phyloP scores from a whole-genome alignment of 2,888 invertebrate species.

The Molanna angustata region DNA sequence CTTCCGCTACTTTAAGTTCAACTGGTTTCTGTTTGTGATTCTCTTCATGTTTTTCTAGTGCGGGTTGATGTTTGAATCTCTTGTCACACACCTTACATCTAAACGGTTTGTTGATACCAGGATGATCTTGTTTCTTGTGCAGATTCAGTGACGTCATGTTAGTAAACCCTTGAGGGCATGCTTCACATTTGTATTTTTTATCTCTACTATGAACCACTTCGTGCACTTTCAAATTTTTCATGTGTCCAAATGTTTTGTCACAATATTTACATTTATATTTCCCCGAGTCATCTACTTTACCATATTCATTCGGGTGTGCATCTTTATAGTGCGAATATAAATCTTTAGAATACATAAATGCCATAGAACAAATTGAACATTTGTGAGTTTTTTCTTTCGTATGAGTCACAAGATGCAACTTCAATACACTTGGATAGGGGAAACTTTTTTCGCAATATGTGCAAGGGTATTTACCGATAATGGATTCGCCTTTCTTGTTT shows the following conservation, averaged over 20 bases:
- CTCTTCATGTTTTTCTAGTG: constrained; percentile 45
- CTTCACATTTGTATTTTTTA: constrained; percentile 44
- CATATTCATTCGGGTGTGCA: constrained; percentile 27
- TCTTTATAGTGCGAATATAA: constrained; percentile 29
- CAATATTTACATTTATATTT: constrained; percentile 40
- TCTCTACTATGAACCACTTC: constrained; percentile 38
- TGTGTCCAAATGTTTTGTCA: constrained; percentile 42
- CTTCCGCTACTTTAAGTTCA: constrained; percentile 34
- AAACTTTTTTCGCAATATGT: constrained; percentile 42
- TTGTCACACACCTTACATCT: constrained; percentile 45
- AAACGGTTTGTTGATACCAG: constrained; percentile 38
- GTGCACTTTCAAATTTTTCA: constrained; percentile 42
- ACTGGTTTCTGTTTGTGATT: constrained; percentile 39
- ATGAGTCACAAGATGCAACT: constrained; percentile 42
- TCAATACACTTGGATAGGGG: constrained; percentile 43
- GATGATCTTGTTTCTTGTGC: constrained; percentile 49
- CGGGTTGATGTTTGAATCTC: constrained; percentile 45
- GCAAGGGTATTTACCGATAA: constrained; percentile 39
- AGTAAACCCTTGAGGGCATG: constrained; percentile 49
- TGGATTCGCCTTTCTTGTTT: constrained; percentile 29
- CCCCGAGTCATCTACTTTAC: constrained; percentile 20
- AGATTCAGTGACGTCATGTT: constrained; percentile 50
- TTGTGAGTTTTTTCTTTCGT: constrained; percentile 30
- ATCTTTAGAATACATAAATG: constrained; percentile 28
- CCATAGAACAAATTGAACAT: constrained; percentile 27